Conservation (phyloP, 2,797 vertebrate genomes). For the Apodemus agrarius region DNA sequence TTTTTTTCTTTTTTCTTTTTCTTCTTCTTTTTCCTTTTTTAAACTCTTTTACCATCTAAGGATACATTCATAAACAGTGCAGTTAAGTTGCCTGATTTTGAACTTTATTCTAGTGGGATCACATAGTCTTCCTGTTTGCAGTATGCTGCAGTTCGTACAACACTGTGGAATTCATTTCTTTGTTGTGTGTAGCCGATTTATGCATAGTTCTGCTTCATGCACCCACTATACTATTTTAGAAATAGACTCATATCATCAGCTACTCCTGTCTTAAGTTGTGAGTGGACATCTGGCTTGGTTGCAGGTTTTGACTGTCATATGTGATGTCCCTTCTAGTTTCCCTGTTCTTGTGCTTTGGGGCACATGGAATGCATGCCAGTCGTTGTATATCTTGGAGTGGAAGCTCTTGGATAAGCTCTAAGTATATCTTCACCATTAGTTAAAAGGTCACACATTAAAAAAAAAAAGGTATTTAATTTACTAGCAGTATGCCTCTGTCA, state of each 20-base stretch:
- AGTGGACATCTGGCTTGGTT: constrained; percentile 13
- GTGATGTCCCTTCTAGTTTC: neutral
- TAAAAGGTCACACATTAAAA: neutral
- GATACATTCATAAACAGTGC: neutral
- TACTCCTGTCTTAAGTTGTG: constrained; percentile 15
- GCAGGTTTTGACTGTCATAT: neutral
- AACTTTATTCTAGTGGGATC: neutral
- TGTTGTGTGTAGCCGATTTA: neutral
- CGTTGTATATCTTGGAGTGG: neutral
- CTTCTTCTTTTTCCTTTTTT: neutral
- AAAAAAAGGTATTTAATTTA: neutral
- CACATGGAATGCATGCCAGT: neutral
- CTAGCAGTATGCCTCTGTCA: neutral
- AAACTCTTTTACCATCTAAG: neutral
- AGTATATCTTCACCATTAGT: neutral
- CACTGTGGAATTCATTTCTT: neutral
- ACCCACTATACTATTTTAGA: neutral
- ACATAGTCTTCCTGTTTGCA: neutral
- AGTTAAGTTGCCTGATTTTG: constrained; percentile 17
- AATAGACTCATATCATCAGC: neutral
- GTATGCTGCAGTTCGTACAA: constrained; percentile 20
- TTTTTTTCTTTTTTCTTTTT: neutral
- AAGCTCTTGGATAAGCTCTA: neutral
- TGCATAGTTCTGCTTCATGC: neutral
- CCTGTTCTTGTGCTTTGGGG: neutral